These are phyloP conservation scores for Neuroscelio doddi DNA, from an alignment of 2,888 invertebrate genomes.

Conservation along the genomic window DNA sequence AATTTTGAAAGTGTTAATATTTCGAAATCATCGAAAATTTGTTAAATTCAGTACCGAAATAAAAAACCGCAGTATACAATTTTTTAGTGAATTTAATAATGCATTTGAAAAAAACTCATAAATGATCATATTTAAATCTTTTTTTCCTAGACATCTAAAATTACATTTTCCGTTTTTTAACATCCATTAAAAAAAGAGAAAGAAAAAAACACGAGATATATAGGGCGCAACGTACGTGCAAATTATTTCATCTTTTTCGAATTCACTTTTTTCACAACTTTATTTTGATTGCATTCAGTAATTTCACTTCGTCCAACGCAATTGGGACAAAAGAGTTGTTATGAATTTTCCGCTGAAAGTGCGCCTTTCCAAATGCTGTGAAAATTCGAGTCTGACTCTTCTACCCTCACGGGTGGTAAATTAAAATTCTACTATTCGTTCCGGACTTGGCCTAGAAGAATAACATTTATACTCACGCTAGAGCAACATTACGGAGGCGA, in stretches of 20 bases:
- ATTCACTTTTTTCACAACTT: slow-evolving; percentile 14
- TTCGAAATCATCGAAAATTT: no score
- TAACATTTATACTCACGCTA: slow-evolving; percentile 47
- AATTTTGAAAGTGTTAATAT: no score
- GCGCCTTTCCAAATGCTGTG: slow-evolving; percentile 32
- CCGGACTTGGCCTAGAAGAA: slow-evolving; percentile 39
- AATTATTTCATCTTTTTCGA: slow-evolving; percentile 25
- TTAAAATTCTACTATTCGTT: slow-evolving; percentile 40
- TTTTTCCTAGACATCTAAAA: no score
- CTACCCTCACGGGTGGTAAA: slow-evolving; percentile 30
- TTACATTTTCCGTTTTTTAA: no score
- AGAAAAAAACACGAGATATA: slow-evolving; percentile 12
- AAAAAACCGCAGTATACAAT: no score
- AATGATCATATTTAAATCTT: no score
- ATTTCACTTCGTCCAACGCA: slow-evolving; percentile 15
- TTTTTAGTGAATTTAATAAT: no score
- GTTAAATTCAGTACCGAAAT: no score
- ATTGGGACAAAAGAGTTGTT: slow-evolving; percentile 22
- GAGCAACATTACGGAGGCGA: slow-evolving; percentile 51
- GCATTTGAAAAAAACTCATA: no score
- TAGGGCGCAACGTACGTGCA: slow-evolving; percentile 17
- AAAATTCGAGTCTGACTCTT: slow-evolving; percentile 13
- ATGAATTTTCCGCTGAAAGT: slow-evolving; percentile 37
- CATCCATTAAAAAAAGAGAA: no score
- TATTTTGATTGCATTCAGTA: slow-evolving; percentile 23